phyloP scores from a whole-genome alignment of 2,888 invertebrate genomes.

The Cryptus viduatorius region DNA sequence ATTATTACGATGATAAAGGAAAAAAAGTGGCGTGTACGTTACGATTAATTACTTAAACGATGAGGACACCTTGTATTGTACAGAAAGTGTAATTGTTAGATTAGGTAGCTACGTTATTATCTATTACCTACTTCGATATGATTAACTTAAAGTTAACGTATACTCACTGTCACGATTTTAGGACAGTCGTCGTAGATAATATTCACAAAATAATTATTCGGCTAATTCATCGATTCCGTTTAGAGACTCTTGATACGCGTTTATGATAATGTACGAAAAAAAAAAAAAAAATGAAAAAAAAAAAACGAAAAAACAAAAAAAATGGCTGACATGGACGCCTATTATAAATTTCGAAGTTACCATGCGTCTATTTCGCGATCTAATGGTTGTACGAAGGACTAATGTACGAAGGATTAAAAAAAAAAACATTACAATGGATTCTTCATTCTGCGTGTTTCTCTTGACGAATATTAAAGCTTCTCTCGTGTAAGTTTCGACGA shows the following conservation, averaged over 20 bases:
- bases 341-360: slow-evolving; percentile 43
- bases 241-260: slow-evolving; percentile 63
- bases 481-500: slow-evolving; percentile 2
- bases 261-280: slow-evolving; percentile 47
- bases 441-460: slow-evolving; percentile 38
- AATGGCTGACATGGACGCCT: slow-evolving; percentile 39
- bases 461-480: slow-evolving; percentile 15
- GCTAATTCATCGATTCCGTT: slow-evolving; percentile 61
- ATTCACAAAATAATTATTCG: slow-evolving; percentile 65
- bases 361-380: slow-evolving; percentile 42
- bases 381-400: slow-evolving; percentile 38
- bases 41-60: slow-evolving; percentile 68
- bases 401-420: slow-evolving; percentile 28
- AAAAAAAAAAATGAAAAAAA: background rate
- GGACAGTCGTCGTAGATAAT: slow-evolving; percentile 68
- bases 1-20: slow-evolving; percentile 66
- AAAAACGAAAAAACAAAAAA: slow-evolving; percentile 5
- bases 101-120: slow-evolving; percentile 81
- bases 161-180: slow-evolving; percentile 70
- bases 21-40: slow-evolving; percentile 67
- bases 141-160: slow-evolving; percentile 62
- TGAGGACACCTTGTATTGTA: slow-evolving; percentile 81
- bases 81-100: slow-evolving; percentile 84
- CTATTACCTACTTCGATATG: slow-evolving; percentile 75
- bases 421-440: slow-evolving; percentile 57